These are phyloP conservation scores for Chiroxiphia lanceolata DNA, from an alignment of 2,797 vertebrate species.

Conservation along the genomic window DNA sequence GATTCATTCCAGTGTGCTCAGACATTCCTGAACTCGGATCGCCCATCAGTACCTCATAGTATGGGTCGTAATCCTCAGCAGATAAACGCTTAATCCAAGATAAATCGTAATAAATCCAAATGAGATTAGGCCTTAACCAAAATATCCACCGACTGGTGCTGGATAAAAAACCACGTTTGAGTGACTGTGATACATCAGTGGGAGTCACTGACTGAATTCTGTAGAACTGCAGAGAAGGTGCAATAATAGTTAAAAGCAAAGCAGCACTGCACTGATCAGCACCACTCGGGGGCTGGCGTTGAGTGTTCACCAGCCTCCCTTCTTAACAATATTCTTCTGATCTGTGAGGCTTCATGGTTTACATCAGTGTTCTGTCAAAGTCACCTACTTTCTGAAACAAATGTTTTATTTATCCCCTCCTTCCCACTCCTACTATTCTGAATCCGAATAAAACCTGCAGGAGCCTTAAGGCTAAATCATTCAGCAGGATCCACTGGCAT, in stretches of 20 bases:
- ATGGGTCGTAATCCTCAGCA: conserved; percentile 56
- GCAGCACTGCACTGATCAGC: conserved; percentile 9
- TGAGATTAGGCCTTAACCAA: conserved; percentile 57
- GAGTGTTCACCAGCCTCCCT: conserved; percentile 10
- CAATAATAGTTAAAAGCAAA: conserved; percentile 37
- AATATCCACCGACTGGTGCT: conserved; percentile 4
- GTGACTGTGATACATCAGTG: conserved; percentile 11
- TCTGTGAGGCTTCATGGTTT: not conserved
- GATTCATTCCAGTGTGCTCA: conserved; percentile 54
- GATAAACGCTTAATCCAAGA: conserved; percentile 63
- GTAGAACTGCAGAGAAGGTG: conserved; percentile 14
- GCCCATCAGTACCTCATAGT: not conserved
- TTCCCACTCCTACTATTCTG: conserved; percentile 18
- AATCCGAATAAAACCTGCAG: conserved; percentile 46
- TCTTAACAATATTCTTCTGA: conserved; percentile 23
- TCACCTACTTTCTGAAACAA: conserved; percentile 52
- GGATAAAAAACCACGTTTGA: not conserved
- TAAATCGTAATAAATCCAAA: conserved; percentile 68
- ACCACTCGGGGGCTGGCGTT: not conserved
- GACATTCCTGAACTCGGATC: not conserved
- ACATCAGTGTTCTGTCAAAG: conserved; percentile 39
- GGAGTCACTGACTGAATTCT: not conserved
- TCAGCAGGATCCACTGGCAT: not conserved
- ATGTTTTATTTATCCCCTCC: conserved; percentile 56
- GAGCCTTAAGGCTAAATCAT: conserved; percentile 45